Evolutionary conservation across 2,113 vertebrate genomes (phyloP).

Genomic region (Hyperopisus bebe): DNA sequence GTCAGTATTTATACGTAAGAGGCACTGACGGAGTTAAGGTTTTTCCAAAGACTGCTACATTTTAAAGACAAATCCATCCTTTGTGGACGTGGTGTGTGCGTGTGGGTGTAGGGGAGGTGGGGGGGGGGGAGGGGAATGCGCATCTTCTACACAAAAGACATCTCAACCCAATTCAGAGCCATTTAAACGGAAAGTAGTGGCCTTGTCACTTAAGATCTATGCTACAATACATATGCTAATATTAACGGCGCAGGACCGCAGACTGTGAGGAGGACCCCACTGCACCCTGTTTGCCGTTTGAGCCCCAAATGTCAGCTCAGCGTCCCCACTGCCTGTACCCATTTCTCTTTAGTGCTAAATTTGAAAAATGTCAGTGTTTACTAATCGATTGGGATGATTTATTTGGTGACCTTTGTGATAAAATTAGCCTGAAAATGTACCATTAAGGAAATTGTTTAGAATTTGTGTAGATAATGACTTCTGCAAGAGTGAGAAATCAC

Average conservation of each 20-base stretch:
- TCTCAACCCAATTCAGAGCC: slow-evolving; percentile 51
- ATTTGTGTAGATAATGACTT: not conserved
- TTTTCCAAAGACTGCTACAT: slow-evolving; percentile 33
- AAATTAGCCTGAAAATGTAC: not conserved
- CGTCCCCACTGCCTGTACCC: not conserved
- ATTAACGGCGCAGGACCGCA: slow-evolving; percentile 44
- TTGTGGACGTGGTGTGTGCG: slow-evolving; percentile 34
- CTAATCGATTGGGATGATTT: not conserved
- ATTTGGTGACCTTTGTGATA: not conserved
- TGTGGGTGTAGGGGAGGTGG: slow-evolving; percentile 10
- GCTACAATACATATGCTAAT: slow-evolving; percentile 57
- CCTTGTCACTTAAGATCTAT: slow-evolving; percentile 49
- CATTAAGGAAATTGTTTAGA: not conserved
- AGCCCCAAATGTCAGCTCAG: slow-evolving; percentile 30
- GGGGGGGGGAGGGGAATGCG: slow-evolving; percentile 32
- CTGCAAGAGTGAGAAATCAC: not conserved
- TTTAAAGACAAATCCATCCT: slow-evolving; percentile 36
- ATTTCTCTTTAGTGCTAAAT: not conserved
- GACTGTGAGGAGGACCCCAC: slow-evolving; percentile 42
- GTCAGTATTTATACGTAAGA: not conserved
- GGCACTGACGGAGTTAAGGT: not conserved
- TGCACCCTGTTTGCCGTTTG: slow-evolving; percentile 39
- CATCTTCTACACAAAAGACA: slow-evolving; percentile 52
- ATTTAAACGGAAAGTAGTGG: slow-evolving; percentile 50
- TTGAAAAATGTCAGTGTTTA: not conserved